These are phyloP conservation scores for Rhynchomys soricoides DNA, from an alignment of 2,113 vertebrate genomes.

Conservation along the genomic window DNA sequence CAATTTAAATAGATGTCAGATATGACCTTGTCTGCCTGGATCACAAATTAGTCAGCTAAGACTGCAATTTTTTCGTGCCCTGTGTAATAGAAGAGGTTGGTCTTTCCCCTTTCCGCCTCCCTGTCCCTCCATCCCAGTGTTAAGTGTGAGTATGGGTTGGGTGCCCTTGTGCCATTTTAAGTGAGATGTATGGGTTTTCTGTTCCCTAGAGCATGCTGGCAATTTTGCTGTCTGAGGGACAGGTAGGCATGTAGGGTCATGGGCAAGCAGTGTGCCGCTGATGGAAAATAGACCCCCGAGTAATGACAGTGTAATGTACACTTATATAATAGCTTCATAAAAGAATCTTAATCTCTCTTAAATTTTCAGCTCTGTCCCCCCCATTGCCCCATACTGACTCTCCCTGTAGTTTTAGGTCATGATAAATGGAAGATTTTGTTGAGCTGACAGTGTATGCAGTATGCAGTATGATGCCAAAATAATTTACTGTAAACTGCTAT, in stretches of 20 bases:
- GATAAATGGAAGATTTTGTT: constrained; percentile 49
- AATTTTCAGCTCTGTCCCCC: constrained; percentile 42
- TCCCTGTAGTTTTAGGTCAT: constrained; percentile 27
- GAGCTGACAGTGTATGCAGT: constrained; percentile 13
- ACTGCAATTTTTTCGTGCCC: constrained; percentile 3
- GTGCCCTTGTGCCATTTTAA: constrained; percentile 34
- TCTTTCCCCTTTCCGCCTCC: constrained; percentile 16
- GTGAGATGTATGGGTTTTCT: constrained; percentile 18
- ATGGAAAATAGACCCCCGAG: neutral
- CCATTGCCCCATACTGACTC: neutral
- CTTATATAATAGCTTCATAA: constrained; percentile 22
- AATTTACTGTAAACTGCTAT: neutral
- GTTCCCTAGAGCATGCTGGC: neutral
- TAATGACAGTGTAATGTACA: neutral
- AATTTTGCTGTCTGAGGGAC: neutral
- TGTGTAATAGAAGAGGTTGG: constrained; percentile 10
- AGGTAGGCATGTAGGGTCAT: neutral
- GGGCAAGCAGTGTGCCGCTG: neutral
- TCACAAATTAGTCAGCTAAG: constrained; percentile 39
- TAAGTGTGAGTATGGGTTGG: neutral
- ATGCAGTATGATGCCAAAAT: constrained; percentile 27
- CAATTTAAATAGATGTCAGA: constrained; percentile 60
- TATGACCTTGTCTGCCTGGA: constrained; percentile 68
- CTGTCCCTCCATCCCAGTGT: neutral
- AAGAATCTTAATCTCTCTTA: constrained; percentile 61